Conservation (phyloP, 2,113 vertebrate genomes). For the Delphinus delphis region DNA sequence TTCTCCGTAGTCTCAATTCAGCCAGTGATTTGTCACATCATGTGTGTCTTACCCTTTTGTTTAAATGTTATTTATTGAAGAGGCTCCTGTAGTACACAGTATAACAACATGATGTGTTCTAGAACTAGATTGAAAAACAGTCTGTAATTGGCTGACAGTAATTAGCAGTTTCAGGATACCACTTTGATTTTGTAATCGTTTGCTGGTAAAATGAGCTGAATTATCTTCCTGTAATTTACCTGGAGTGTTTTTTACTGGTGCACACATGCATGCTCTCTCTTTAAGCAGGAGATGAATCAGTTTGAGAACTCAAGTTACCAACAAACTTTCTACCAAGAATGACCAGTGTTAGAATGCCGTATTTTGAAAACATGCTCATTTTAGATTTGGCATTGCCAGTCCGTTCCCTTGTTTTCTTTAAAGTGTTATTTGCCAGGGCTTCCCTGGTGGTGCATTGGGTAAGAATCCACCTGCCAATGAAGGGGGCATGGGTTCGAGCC, state of each 20-base stretch:
- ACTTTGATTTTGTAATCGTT: conserved; percentile 65
- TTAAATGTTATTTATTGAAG: conserved; percentile 70
- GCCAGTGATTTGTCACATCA: conserved; percentile 34
- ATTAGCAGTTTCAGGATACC: conserved; percentile 63
- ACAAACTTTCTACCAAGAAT: conserved; percentile 11
- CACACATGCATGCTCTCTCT: neutral
- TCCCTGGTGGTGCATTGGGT: no score
- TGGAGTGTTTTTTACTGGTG: conserved; percentile 8
- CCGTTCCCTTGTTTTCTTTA: neutral
- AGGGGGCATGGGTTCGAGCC: no score
- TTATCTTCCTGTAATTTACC: conserved; percentile 71
- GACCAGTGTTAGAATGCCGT: neutral
- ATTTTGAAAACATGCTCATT: neutral
- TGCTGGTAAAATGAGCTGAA: conserved; percentile 65
- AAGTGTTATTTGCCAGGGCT: neutral
- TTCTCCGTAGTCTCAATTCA: neutral
- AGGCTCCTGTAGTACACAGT: conserved; percentile 19
- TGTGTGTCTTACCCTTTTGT: conserved; percentile 53
- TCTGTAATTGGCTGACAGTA: conserved; percentile 71
- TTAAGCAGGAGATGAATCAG: conserved; percentile 19
- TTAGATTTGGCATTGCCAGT: neutral
- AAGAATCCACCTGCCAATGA: no score
- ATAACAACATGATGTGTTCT: conserved; percentile 41
- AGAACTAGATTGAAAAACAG: conserved; percentile 55
- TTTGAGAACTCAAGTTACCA: neutral